These are phyloP conservation scores for Limnephilus lunatus DNA, from an alignment of 2,888 invertebrate species.

Conservation along the genomic window DNA sequence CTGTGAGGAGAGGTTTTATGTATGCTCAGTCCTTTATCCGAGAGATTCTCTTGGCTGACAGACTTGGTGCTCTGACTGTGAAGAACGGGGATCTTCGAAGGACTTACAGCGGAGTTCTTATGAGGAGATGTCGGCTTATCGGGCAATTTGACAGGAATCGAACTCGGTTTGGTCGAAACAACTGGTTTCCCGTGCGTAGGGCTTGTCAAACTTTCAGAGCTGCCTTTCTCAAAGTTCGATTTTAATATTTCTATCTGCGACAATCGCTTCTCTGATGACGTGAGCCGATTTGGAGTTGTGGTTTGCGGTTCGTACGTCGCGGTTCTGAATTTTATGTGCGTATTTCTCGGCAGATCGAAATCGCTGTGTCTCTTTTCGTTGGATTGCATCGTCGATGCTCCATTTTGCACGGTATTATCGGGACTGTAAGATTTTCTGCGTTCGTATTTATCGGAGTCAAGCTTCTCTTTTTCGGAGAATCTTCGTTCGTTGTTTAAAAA, in stretches of 20 bases:
- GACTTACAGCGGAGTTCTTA: conserved; percentile 69
- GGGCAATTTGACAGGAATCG: conserved; percentile 73
- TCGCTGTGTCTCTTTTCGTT: conserved; percentile 73
- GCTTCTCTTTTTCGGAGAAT: conserved; percentile 73
- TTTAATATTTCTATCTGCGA: conserved; percentile 75
- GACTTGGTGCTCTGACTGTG: conserved; percentile 74
- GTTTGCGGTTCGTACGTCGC: conserved; percentile 80
- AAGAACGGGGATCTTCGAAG: conserved; percentile 77
- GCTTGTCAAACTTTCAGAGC: conserved; percentile 69
- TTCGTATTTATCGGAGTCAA: conserved; percentile 68
- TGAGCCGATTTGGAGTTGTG: conserved; percentile 77
- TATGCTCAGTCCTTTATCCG: conserved; percentile 72
- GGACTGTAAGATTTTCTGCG: conserved; percentile 59
- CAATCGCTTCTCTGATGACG: conserved; percentile 78
- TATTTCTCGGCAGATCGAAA: conserved; percentile 76
- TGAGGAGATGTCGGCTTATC: conserved; percentile 70
- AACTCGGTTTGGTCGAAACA: conserved; percentile 75
- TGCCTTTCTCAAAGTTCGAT: conserved; percentile 73
- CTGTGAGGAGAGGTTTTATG: conserved; percentile 72
- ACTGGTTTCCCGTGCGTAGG: conserved; percentile 69
- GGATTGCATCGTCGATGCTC: conserved; percentile 14
- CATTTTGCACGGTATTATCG: conserved; percentile 73
- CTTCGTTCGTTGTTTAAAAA: conserved; percentile 75
- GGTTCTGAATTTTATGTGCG: conserved; percentile 80
- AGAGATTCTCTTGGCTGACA: conserved; percentile 75